phyloP scores from a whole-genome alignment of 2,113 vertebrate genomes.

The Morone chrysops region DNA sequence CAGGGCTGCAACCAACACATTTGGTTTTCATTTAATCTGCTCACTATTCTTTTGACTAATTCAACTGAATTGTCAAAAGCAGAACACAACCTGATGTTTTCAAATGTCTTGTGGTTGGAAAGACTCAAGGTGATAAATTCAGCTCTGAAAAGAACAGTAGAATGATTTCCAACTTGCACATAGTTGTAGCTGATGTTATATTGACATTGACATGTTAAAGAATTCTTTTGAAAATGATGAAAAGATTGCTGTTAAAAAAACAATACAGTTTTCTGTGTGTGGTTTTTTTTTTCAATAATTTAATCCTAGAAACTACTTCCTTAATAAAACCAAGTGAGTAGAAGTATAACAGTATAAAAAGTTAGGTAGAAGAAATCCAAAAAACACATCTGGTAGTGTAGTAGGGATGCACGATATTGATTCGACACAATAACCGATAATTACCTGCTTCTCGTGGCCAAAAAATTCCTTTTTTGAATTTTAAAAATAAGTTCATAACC shows the following conservation, averaged over 20 bases:
- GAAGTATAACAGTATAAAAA: background rate
- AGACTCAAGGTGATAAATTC: too few species aligned
- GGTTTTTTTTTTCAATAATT: background rate
- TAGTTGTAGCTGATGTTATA: background rate
- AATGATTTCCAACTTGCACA: background rate
- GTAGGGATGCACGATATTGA: too few species aligned
- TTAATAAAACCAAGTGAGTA: background rate
- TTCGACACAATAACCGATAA: too few species aligned
- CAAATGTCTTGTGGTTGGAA: background rate
- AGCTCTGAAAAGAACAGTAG: background rate
- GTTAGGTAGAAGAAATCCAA: background rate
- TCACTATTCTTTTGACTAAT: background rate
- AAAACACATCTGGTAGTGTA: background rate
- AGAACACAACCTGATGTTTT: background rate
- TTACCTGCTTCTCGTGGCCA: too few species aligned
- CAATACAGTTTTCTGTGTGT: too few species aligned
- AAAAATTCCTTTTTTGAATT: too few species aligned
- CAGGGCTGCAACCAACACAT: background rate
- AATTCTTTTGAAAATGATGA: background rate
- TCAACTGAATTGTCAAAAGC: background rate
- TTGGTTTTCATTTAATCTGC: background rate
- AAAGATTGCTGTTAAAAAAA: background rate
- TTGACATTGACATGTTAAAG: background rate
- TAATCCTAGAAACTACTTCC: background rate
- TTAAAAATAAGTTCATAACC: too few species aligned